These are phyloP conservation scores for Rhabdophis nuchalis DNA, from an alignment of 2,797 vertebrate species.

Conservation along the genomic window DNA sequence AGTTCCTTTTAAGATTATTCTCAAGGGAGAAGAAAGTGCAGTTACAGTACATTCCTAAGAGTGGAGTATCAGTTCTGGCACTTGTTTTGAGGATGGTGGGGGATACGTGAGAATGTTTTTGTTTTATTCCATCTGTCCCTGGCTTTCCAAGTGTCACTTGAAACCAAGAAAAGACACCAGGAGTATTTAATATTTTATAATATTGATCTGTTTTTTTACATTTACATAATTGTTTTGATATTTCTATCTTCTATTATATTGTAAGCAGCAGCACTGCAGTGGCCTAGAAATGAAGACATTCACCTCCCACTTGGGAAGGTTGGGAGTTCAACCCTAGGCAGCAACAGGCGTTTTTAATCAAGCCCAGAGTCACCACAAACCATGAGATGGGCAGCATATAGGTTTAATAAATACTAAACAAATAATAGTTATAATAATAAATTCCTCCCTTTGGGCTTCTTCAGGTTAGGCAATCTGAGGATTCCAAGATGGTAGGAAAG, in stretches of 20 bases:
- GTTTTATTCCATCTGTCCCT: neutral
- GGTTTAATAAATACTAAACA: neutral
- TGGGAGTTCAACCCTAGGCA: neutral
- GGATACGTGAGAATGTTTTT: neutral
- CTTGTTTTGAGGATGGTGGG: neutral
- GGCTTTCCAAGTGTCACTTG: neutral
- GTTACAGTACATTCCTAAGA: neutral
- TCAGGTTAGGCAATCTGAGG: neutral
- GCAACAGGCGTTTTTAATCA: neutral
- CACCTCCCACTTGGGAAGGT: neutral
- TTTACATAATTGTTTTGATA: neutral
- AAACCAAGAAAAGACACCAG: neutral
- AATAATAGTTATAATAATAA: neutral
- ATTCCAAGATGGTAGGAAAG: neutral
- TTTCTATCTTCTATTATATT: neutral
- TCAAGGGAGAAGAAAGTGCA: neutral
- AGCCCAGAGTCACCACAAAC: neutral
- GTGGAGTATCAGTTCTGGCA: neutral
- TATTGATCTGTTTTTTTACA: neutral
- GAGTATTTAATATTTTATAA: neutral
- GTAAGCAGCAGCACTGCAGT: neutral
- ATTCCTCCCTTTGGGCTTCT: neutral
- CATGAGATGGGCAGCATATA: neutral
- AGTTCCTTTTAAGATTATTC: neutral
- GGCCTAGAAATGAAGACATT: neutral